Evolutionary conservation across 2,797 vertebrate genomes (phyloP).

Genomic region (Hemitrygon akajei): DNA sequence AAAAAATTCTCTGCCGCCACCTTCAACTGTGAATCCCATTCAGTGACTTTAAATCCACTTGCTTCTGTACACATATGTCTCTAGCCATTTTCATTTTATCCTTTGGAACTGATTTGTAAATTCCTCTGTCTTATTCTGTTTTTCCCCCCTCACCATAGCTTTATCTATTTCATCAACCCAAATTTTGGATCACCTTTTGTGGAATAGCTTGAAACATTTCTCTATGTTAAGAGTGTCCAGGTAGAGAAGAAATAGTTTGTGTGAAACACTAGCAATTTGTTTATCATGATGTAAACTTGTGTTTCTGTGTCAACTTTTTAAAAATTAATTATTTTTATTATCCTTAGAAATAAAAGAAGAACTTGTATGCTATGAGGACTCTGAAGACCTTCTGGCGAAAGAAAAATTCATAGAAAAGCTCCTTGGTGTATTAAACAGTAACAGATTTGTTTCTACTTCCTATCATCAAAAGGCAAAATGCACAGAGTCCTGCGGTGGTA

Average conservation of each 20-base stretch:
- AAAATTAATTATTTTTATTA: neutral
- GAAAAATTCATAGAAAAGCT: constrained; percentile 4
- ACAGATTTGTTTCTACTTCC: neutral
- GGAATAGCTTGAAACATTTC: neutral
- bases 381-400: neutral
- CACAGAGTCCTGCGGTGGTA: neutral
- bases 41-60: neutral
- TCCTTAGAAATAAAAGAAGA: constrained; percentile 30
- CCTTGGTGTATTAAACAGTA: constrained; percentile 3
- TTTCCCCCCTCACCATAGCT: neutral
- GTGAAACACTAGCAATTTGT: neutral
- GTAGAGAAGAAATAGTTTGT: neutral
- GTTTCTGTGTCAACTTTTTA: neutral
- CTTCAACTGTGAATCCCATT: neutral
- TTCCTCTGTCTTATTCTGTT: neutral
- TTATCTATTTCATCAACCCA: neutral
- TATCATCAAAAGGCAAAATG: neutral
- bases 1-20: neutral
- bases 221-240: neutral
- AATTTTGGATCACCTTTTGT: neutral
- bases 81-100: neutral
- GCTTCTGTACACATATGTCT: neutral
- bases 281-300: too few relatives aligned
- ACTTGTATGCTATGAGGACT: constrained; percentile 9
- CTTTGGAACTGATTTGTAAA: neutral